phyloP scores from a whole-genome alignment of 2,888 invertebrate genomes.

The Apotomis betuletana region DNA sequence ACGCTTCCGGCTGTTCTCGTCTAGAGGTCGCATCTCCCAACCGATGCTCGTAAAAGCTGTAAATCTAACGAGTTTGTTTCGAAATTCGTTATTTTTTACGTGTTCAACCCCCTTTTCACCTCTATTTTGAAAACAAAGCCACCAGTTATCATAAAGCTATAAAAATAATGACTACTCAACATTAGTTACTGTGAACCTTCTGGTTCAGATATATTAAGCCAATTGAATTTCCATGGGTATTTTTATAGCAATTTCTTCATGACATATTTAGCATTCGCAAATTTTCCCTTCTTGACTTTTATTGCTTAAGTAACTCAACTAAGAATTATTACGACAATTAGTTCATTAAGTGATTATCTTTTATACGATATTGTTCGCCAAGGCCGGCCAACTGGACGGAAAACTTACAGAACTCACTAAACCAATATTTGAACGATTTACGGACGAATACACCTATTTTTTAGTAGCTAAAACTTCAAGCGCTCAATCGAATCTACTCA shows the following conservation, averaged over 20 bases:
- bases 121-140: too few relatives aligned
- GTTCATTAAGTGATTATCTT: conserved; percentile 15
- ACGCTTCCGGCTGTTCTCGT: too few relatives aligned
- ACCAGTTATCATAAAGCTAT: too few relatives aligned
- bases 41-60: too few relatives aligned
- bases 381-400: conserved; percentile 5
- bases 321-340: conserved; percentile 17
- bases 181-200: neutral
- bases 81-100: too few relatives aligned
- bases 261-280: neutral
- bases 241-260: neutral
- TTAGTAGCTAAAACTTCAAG: neutral
- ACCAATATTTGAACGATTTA: conserved; percentile 17
- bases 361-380: conserved; percentile 6
- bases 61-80: too few relatives aligned
- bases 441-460: neutral
- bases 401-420: conserved; percentile 27
- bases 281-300: neutral
- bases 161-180: too few relatives aligned
- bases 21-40: too few relatives aligned
- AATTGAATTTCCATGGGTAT: too few relatives aligned
- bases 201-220: neutral
- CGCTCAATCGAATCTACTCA: neutral
- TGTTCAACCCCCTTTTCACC: too few relatives aligned
- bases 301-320: neutral